A percentile compares a stretch with the other conserved stretches of the same genome.
phyloP scores from a whole-genome alignment of 1,140 invertebrate species.

The Yoshiicerus persimilis region DNA sequence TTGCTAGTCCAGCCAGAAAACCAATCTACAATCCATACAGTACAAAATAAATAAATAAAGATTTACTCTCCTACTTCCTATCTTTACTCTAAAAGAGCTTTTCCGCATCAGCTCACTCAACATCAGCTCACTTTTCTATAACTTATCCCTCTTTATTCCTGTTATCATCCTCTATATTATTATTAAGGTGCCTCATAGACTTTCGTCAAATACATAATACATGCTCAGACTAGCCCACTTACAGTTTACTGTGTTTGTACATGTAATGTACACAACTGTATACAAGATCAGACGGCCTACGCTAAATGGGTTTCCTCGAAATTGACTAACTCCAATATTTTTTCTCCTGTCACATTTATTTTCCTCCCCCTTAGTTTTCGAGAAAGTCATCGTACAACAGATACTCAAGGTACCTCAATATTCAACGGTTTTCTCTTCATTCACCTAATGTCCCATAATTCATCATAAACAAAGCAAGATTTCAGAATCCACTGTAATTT shows the following conservation, averaged over 20 bases:
- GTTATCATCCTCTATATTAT: neutral
- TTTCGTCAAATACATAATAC: neutral
- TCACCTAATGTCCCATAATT: neutral
- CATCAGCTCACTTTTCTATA: neutral
- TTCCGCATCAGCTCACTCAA: neutral
- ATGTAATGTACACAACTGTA: neutral
- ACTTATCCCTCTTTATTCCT: neutral
- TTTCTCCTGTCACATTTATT: neutral
- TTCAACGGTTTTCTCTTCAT: neutral
- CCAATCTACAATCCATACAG: slow-evolving; percentile 64
- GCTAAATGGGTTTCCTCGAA: neutral
- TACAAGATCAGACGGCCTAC: neutral
- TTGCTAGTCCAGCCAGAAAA: slow-evolving; percentile 70
- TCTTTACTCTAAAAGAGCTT: neutral
- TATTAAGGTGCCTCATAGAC: neutral
- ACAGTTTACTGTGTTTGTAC: neutral
- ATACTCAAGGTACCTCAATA: neutral
- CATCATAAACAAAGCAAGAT: neutral
- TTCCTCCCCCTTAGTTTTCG: neutral
- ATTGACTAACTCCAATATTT: neutral
- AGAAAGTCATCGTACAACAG: neutral
- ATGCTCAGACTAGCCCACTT: neutral
- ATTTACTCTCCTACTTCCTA: neutral
- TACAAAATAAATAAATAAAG: neutral
- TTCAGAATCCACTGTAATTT: neutral